Percentiles rank a stretch among this genome's conserved stretches.
phyloP scores from a whole-genome alignment of 2,113 vertebrate species.

The Tychaedon coryphoeus region DNA sequence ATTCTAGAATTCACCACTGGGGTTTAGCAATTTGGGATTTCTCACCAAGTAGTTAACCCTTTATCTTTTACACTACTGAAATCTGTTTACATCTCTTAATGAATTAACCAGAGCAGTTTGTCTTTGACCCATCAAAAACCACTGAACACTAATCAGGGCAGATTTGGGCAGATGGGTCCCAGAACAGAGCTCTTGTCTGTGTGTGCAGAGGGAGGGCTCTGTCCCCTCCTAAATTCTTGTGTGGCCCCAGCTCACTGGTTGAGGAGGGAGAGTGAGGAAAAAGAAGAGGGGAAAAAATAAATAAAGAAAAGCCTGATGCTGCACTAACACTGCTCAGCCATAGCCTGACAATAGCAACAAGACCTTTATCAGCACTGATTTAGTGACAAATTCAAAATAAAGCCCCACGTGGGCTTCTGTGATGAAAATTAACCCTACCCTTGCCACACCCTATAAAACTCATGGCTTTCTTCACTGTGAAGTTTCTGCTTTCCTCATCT shows the following conservation, averaged over 20 bases:
- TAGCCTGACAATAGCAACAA: not conserved
- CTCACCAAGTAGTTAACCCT: not conserved
- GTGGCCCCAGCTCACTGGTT: no score
- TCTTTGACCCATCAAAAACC: conserved; percentile 28
- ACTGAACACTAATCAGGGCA: conserved; percentile 16
- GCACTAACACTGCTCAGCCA: not conserved
- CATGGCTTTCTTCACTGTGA: not conserved
- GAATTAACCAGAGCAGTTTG: not conserved
- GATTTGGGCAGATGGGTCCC: conserved; percentile 8
- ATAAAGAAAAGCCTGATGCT: not conserved
- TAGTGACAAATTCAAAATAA: not conserved
- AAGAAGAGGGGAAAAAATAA: not conserved
- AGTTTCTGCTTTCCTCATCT: not conserved
- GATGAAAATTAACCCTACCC: not conserved
- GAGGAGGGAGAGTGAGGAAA: no score
- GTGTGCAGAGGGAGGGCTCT: not conserved
- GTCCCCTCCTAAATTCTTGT: not conserved
- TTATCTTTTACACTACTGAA: not conserved
- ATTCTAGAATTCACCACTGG: not conserved
- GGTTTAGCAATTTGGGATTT: not conserved
- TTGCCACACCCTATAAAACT: not conserved
- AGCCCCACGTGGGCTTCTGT: not conserved
- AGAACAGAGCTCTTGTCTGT: not conserved
- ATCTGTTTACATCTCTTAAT: not conserved
- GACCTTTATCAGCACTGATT: not conserved